Conservation (phyloP, 2,113 vertebrate genomes). For the Solenodon paradoxus region DNA sequence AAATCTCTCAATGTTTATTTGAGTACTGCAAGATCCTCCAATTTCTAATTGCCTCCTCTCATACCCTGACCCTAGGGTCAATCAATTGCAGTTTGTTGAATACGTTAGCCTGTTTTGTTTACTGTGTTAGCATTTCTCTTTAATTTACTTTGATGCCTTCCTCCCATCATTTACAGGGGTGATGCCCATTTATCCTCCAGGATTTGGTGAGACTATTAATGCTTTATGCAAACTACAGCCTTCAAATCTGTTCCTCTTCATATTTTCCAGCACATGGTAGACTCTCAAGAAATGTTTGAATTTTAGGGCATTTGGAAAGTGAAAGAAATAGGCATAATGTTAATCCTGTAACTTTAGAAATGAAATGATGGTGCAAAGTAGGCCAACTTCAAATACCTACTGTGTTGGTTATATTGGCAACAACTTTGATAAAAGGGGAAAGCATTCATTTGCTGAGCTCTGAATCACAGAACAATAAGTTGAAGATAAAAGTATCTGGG, state of each 20-base stretch:
- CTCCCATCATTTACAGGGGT: not conserved
- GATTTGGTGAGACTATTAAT: not conserved
- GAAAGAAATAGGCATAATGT: not conserved
- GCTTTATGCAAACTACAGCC: not conserved
- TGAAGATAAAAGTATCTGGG: not conserved
- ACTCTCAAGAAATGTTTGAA: not conserved
- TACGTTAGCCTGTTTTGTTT: not conserved
- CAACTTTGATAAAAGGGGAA: not conserved
- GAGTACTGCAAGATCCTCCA: fast-evolving
- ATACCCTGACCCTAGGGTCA: not conserved
- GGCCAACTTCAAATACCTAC: not conserved
- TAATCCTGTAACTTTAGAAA: not conserved
- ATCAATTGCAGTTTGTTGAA: not conserved
- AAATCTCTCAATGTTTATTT: not conserved
- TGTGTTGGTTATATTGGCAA: not conserved
- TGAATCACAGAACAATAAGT: not conserved
- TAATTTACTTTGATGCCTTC: not conserved
- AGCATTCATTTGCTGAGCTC: not conserved
- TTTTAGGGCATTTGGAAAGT: not conserved
- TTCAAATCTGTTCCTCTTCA: not conserved
- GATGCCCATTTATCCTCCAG: not conserved
- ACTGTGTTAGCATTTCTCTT: not conserved
- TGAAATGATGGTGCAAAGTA: not conserved
- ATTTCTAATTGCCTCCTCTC: not conserved
- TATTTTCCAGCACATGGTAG: not conserved